Percentiles rank a stretch among this genome's conserved stretches.
Conservation (phyloP, 2,888 invertebrate genomes). For the Amaurobius ferox region DNA sequence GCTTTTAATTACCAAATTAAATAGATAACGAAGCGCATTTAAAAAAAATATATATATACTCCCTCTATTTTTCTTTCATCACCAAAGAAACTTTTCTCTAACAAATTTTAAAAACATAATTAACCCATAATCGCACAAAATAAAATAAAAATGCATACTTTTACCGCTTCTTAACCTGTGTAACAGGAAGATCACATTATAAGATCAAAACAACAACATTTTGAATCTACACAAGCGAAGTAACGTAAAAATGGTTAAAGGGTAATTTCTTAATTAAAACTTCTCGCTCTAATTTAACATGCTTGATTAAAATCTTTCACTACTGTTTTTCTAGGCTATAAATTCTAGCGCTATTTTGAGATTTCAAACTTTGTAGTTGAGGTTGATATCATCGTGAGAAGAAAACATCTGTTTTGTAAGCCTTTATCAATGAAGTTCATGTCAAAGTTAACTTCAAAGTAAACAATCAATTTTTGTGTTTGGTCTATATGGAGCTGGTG, state of each 20-base stretch:
- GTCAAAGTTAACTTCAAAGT: no score
- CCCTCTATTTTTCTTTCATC: no score
- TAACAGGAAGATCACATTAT: background rate
- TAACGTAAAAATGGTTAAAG: background rate
- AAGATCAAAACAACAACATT: background rate
- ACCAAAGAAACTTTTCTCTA: no score
- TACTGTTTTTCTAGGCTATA: background rate
- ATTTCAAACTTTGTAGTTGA: background rate
- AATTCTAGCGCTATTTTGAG: background rate
- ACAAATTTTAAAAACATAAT: no score
- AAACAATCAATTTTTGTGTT: no score
- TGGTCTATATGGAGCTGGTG: no score
- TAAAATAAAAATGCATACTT: no score
- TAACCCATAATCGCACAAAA: no score
- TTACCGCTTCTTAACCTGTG: no score
- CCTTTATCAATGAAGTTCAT: conserved; percentile 18
- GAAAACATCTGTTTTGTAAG: conserved; percentile 27
- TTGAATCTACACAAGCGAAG: background rate
- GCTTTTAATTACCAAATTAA: no score
- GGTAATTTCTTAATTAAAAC: background rate
- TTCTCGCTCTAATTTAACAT: background rate
- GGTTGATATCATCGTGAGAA: background rate
- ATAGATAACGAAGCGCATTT: no score
- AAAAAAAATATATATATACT: no score
- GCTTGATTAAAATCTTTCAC: conserved; percentile 19